Evolutionary conservation across 2,113 vertebrate species (phyloP).

Genomic region (Oncorhynchus mykiss): DNA sequence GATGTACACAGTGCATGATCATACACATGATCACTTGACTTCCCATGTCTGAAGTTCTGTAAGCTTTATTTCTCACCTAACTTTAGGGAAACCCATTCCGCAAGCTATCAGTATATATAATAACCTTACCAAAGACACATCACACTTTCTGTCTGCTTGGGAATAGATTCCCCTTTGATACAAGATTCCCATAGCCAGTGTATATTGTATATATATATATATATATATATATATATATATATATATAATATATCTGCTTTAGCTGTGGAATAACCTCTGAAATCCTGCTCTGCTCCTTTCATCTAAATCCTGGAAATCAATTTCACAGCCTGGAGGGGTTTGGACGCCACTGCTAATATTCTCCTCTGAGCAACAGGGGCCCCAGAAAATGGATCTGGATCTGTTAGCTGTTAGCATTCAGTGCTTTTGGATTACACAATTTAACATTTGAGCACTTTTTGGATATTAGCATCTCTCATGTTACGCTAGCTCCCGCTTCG

Average conservation of each 20-base stretch:
- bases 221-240: not conserved
- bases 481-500: conserved; percentile 29
- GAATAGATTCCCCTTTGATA: too few relatives aligned
- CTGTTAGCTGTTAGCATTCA: conserved; percentile 37
- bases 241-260: not conserved
- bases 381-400: conserved; percentile 33
- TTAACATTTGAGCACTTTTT: conserved; percentile 45
- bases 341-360: conserved; percentile 21
- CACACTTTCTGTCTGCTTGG: too few relatives aligned
- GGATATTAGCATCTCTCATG: conserved; percentile 53
- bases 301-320: conserved; percentile 46
- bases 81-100: too few relatives aligned
- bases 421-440: conserved; percentile 23
- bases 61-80: too few relatives aligned
- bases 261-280: not conserved
- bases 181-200: not conserved
- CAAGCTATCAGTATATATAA: too few relatives aligned
- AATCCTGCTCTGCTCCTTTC: not conserved
- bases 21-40: too few relatives aligned
- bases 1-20: too few relatives aligned
- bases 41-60: too few relatives aligned
- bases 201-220: not conserved
- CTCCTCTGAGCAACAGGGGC: conserved; percentile 45
- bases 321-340: conserved; percentile 31
- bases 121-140: too few relatives aligned